These are phyloP conservation scores for Nothobranchius furzeri DNA, from an alignment of 2,113 vertebrate genomes.

Conservation along the genomic window DNA sequence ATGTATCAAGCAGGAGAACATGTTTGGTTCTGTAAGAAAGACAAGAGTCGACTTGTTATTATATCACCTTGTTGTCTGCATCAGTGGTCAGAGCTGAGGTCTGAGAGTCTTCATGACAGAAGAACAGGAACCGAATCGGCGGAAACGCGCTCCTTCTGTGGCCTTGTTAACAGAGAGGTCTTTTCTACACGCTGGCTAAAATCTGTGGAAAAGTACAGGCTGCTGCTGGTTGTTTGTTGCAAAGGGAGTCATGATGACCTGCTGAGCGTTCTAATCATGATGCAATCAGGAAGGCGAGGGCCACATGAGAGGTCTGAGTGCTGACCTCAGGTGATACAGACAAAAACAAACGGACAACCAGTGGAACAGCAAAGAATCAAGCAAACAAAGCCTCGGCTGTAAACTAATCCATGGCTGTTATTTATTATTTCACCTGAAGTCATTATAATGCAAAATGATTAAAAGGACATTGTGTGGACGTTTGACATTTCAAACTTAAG, in stretches of 20 bases:
- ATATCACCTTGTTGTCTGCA: background rate
- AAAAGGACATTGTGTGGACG: background rate
- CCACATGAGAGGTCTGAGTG: constrained; percentile 9
- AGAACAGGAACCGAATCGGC: too few species aligned
- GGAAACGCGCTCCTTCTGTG: constrained; percentile 20
- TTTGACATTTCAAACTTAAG: constrained; percentile 20
- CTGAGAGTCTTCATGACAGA: constrained; percentile 15
- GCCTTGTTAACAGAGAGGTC: constrained; percentile 7
- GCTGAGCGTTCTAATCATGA: constrained; percentile 47
- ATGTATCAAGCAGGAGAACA: too few species aligned
- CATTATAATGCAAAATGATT: too few species aligned
- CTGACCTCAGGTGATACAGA: constrained; percentile 17
- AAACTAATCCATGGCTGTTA: too few species aligned
- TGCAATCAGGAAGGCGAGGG: constrained; percentile 41
- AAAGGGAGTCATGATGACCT: constrained; percentile 42
- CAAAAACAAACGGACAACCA: background rate
- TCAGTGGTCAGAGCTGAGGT: background rate
- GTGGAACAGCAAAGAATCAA: too few species aligned
- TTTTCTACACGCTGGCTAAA: constrained; percentile 40
- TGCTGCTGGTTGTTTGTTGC: constrained; percentile 45
- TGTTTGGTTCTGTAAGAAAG: too few species aligned
- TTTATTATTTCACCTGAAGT: too few species aligned
- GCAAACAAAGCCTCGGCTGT: background rate
- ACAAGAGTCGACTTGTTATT: background rate
- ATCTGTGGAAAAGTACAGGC: constrained; percentile 64